Conservation (phyloP, 2,888 invertebrate species). For the Eueremaeus valkanovi region DNA sequence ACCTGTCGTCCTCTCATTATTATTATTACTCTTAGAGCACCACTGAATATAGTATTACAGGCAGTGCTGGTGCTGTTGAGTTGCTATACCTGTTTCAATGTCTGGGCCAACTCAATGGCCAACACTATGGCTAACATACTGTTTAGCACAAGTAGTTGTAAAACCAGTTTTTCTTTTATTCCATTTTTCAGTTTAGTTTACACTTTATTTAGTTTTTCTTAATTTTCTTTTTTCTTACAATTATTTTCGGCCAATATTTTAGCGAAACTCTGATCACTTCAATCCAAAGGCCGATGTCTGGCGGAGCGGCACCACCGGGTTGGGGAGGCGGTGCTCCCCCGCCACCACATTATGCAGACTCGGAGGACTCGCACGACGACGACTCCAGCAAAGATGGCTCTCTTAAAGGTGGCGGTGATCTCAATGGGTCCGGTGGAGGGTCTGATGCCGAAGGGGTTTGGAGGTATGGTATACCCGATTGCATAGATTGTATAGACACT, state of each 20-base stretch:
- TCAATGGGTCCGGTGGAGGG: conserved; percentile 47
- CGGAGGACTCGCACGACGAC: conserved; percentile 41
- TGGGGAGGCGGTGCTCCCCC: conserved; percentile 30
- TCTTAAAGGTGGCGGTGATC: conserved; percentile 39
- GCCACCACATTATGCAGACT: conserved; percentile 38
- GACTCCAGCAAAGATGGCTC: conserved; percentile 44
- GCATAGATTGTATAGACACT: too few species aligned
- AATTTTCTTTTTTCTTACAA: background rate
- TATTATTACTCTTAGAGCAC: too few species aligned
- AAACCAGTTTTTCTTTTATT: conserved; percentile 19
- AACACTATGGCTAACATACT: conserved; percentile 7
- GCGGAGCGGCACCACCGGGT: conserved; percentile 37
- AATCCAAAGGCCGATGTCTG: conserved; percentile 32
- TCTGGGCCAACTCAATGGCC: conserved; percentile 19
- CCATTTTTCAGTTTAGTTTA: conserved; percentile 9
- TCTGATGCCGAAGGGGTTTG: conserved; percentile 97
- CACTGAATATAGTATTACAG: too few species aligned
- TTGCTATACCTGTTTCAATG: conserved; percentile 31
- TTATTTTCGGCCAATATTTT: background rate
- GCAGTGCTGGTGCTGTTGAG: background rate
- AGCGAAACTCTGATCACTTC: background rate
- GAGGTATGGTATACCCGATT: too few species aligned
- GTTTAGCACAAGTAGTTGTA: background rate
- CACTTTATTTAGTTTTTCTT: conserved; percentile 5
- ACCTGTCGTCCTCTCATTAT: conserved; percentile 27